These are phyloP conservation scores for Podilymbus podiceps DNA, from an alignment of 2,113 vertebrate species.

Conservation along the genomic window DNA sequence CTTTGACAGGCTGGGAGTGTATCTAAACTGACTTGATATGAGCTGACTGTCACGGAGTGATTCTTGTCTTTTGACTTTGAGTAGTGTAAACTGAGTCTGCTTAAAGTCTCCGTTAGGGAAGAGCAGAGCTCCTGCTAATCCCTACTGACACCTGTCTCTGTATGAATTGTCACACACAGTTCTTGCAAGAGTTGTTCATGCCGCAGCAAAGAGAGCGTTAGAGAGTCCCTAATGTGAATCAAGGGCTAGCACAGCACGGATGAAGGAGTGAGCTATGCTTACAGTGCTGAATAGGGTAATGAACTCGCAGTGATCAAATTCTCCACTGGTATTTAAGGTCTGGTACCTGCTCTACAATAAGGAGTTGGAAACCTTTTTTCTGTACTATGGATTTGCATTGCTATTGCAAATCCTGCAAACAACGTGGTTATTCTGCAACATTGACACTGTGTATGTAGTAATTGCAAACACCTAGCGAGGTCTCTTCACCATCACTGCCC, in stretches of 20 bases:
- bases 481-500: neutral
- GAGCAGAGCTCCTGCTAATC: neutral
- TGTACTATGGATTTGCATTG: neutral
- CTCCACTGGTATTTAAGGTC: neutral
- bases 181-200: neutral
- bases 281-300: neutral
- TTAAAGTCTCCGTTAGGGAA: neutral
- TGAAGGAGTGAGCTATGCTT: neutral
- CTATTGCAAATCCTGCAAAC: neutral
- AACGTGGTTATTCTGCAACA: neutral
- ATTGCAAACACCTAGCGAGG: neutral
- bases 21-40: slow-evolving; percentile 1
- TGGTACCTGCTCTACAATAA: neutral
- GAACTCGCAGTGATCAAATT: neutral
- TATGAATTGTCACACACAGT: neutral
- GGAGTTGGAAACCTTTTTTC: neutral
- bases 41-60: neutral
- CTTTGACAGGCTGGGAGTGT: neutral
- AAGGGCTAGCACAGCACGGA: neutral
- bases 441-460: neutral
- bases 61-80: neutral
- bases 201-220: neutral
- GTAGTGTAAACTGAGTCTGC: neutral
- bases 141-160: neutral
- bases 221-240: neutral